Evolutionary conservation across 2,113 vertebrate genomes (phyloP).

Genomic region (Thryonomys swinderianus): DNA sequence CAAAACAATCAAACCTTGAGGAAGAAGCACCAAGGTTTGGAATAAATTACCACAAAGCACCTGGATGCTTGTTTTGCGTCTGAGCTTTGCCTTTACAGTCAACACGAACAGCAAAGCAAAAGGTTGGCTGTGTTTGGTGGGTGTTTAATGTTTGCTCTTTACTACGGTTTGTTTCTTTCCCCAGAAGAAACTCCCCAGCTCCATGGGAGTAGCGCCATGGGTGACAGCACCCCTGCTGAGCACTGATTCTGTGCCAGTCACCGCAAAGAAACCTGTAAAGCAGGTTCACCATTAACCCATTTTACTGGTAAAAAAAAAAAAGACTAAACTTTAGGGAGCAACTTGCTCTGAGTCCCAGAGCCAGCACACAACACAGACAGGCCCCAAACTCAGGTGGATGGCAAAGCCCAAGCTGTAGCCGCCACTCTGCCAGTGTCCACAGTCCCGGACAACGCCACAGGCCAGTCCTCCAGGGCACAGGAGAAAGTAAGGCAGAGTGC

Average conservation of each 20-base stretch:
- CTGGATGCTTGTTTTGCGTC: background rate
- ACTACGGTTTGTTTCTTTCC: background rate
- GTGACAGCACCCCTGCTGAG: background rate
- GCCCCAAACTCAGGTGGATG: background rate
- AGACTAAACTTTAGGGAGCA: background rate
- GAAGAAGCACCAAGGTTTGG: background rate
- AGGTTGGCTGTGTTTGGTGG: background rate
- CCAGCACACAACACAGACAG: background rate
- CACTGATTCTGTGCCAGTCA: background rate
- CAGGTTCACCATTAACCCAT: background rate
- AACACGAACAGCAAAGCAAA: background rate
- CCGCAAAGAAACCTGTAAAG: background rate
- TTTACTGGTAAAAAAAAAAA: slow-evolving; percentile 15
- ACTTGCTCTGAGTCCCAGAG: background rate
- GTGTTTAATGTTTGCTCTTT: background rate
- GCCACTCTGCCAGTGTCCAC: background rate
- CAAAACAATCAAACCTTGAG: background rate
- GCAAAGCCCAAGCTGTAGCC: background rate
- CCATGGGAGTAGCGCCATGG: background rate
- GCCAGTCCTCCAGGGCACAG: background rate
- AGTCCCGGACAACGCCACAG: background rate
- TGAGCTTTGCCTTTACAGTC: background rate
- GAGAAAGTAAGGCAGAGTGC: background rate
- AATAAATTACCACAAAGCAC: background rate
- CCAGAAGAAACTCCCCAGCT: background rate